phyloP scores from a whole-genome alignment of 2,113 vertebrate genomes.

The Cinclus mexicanus region DNA sequence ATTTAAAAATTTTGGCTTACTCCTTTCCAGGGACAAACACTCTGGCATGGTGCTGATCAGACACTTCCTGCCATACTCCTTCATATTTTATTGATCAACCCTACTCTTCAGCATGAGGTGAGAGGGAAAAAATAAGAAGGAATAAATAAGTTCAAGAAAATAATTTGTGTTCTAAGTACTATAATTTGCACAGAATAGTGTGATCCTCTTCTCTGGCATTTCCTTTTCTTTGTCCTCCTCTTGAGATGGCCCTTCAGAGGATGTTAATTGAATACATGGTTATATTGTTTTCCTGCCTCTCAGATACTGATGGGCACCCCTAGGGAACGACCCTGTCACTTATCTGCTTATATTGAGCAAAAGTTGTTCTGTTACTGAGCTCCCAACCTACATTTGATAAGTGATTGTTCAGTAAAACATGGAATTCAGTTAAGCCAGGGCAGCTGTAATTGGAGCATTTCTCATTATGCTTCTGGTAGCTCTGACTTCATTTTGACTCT shows the following conservation, averaged over 20 bases:
- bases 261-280: not conserved
- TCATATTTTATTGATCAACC: not conserved
- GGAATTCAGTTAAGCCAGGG: not conserved
- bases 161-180: not conserved
- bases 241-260: not conserved
- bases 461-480: not conserved
- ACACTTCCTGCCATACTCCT: constrained; percentile 32
- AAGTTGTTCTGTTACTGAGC: not conserved
- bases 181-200: not conserved
- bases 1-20: not conserved
- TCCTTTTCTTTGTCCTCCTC: not conserved
- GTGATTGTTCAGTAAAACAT: not conserved
- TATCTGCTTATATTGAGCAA: not conserved
- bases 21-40: constrained; percentile 37
- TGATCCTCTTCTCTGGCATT: not conserved
- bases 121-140: not conserved
- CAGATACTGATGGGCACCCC: too few relatives aligned
- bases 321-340: not conserved
- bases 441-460: not conserved
- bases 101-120: not conserved
- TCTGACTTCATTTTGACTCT: not conserved
- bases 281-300: not conserved
- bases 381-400: not conserved
- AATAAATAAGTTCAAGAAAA: not conserved
- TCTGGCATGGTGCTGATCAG: constrained; percentile 48